Evolutionary conservation across 2,888 invertebrate species (phyloP), one percentile per base, ranked within the genome.

Genomic region (Vannuccia rotundouncinata): DNA sequence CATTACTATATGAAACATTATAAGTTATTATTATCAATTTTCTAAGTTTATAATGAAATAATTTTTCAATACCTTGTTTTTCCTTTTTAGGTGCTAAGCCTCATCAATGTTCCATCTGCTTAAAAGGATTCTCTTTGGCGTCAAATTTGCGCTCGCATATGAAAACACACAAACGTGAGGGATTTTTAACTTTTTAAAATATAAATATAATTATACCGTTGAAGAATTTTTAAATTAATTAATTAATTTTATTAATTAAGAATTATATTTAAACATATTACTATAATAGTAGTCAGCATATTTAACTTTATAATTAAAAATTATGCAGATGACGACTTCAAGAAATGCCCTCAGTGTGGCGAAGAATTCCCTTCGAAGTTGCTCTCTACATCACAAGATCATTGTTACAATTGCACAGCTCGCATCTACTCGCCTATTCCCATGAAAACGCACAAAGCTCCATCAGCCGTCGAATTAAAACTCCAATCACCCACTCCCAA

Each of bases 141-240:
- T 92, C 92, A 87, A 92, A 92, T 85, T 88, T 92, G 82, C 89
- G 92, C 83, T 92, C 92, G 0, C 92, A 92, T 85, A 90, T 92
- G 90, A 92, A 92, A 87, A 92, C 92, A 0, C 92, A 92, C 84
- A 92, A 92, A 89, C 91, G 92, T 91, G 86, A 85, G 82, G 74
- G 10, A 13, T 22, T 22, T 22, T 13, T 66, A 27, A n/a, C n/a
- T n/a, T n/a, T n/a, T n/a, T n/a, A n/a, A n/a, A n/a, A n/a, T n/a
- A n/a, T n/a, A n/a, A n/a, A n/a, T n/a, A n/a, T n/a, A n/a, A n/a
- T n/a, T n/a, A n/a, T n/a, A n/a, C n/a, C n/a, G n/a, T n/a, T n/a
- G n/a, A n/a, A n/a, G n/a, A n/a, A n/a, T n/a, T n/a, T n/a, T n/a
- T n/a, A n/a, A n/a, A n/a, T n/a, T n/a, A n/a, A n/a, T n/a, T n/a